Conservation (phyloP, 2,888 invertebrate species). For the Conops quadrifasciatus region DNA sequence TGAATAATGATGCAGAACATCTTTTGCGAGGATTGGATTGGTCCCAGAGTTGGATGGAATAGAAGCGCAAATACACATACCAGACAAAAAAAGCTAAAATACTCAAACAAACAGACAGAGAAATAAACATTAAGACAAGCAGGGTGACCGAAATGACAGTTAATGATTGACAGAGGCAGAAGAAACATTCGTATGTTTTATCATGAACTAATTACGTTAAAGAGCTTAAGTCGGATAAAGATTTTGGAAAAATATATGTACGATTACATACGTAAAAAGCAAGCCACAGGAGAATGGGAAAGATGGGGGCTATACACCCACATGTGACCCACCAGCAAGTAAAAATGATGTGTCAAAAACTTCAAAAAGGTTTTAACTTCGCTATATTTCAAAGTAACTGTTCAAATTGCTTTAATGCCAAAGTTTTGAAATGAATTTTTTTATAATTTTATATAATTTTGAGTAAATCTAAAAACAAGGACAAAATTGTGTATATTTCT, state of each 20-base stretch:
- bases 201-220: not conserved
- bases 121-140: no score
- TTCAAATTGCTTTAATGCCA: no score
- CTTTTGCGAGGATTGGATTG: not conserved
- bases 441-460: no score
- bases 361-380: no score
- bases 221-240: not conserved
- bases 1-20: slow-evolving; percentile 19
- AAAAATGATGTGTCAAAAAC: no score
- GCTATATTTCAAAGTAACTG: no score
- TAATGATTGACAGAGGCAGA: not conserved
- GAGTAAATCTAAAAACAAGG: no score
- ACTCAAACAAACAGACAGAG: not conserved
- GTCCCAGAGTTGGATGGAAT: not conserved
- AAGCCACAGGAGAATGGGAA: not conserved
- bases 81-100: not conserved
- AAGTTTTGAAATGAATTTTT: no score
- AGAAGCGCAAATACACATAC: not conserved
- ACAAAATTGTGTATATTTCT: no score
- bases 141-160: not conserved
- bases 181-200: not conserved
- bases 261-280: not conserved
- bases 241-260: not conserved
- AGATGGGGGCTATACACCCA: not conserved
- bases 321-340: no score